Evolutionary conservation across 2,888 invertebrate species (phyloP).

Genomic region (Philereme transversata): DNA sequence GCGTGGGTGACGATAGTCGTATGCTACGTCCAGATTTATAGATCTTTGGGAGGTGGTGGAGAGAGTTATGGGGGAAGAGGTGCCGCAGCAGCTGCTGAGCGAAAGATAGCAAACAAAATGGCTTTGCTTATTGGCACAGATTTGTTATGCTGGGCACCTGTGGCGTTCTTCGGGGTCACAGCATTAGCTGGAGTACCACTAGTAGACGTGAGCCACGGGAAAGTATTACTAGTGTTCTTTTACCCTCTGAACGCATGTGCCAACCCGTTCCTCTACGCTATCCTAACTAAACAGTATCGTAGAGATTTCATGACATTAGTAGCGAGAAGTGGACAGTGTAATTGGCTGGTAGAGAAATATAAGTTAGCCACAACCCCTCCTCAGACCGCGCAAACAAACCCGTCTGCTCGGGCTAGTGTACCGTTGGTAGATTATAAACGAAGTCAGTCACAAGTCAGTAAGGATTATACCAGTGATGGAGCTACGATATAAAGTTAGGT

Average conservation of each 20-base stretch:
- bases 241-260: constrained; percentile 96
- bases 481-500: constrained; percentile 54
- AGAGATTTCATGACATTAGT: constrained; percentile 88
- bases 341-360: constrained; percentile 71
- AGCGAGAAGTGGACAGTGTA: constrained; percentile 83
- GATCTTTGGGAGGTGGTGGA: constrained; percentile 89
- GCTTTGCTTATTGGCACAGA: constrained; percentile 94
- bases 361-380: constrained; percentile 73
- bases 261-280: constrained; percentile 96
- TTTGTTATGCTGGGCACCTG: constrained; percentile 93
- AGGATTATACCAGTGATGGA: constrained; percentile 56
- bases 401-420: constrained; percentile 61
- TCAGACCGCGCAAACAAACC: constrained; percentile 72
- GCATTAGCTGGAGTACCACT: constrained; percentile 93
- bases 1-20: constrained; percentile 93
- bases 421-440: constrained; percentile 70
- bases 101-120: constrained; percentile 94
- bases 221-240: constrained; percentile 94
- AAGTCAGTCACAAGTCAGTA: constrained; percentile 61
- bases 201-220: constrained; percentile 91
- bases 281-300: constrained; percentile 94
- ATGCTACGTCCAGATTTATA: constrained; percentile 94
- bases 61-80: constrained; percentile 86
- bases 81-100: constrained; percentile 86
- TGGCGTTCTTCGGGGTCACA: constrained; percentile 94